Conservation (phyloP, 2,797 vertebrate genomes). For the Pseudochirops cupreus region DNA sequence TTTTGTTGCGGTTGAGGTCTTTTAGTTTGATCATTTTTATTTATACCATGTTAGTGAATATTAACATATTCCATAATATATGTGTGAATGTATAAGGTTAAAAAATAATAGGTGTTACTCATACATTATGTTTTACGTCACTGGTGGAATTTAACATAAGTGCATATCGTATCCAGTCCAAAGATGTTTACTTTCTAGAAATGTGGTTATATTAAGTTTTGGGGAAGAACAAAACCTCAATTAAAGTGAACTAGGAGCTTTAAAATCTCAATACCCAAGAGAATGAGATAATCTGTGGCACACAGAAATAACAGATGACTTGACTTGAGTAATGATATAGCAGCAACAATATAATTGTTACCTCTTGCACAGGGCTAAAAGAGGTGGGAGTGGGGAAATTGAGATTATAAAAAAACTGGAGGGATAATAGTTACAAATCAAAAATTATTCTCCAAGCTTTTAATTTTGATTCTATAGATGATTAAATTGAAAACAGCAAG, state of each 20-base stretch:
- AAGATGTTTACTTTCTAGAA: not conserved
- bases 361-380: conserved; percentile 21
- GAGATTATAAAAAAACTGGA: not conserved
- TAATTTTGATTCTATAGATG: not conserved
- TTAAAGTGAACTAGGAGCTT: not conserved
- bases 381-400: not conserved
- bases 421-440: not conserved
- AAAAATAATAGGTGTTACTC: not conserved
- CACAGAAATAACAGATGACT: conserved; percentile 16
- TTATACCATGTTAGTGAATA: not conserved
- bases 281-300: conserved; percentile 34
- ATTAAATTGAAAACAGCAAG: not conserved
- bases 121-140: not conserved
- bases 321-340: not conserved
- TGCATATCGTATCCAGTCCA: not conserved
- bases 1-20: not conserved
- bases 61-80: not conserved
- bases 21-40: not conserved
- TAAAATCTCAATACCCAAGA: conserved; percentile 21
- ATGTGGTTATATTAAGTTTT: not conserved
- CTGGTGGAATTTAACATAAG: not conserved
- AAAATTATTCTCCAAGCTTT: not conserved
- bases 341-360: not conserved
- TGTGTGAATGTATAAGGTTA: not conserved
- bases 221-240: not conserved